A percentile compares a stretch with the other conserved stretches of the same genome.
phyloP scores from a whole-genome alignment of 1,140 invertebrate genomes.

The Microplitis mediator region DNA sequence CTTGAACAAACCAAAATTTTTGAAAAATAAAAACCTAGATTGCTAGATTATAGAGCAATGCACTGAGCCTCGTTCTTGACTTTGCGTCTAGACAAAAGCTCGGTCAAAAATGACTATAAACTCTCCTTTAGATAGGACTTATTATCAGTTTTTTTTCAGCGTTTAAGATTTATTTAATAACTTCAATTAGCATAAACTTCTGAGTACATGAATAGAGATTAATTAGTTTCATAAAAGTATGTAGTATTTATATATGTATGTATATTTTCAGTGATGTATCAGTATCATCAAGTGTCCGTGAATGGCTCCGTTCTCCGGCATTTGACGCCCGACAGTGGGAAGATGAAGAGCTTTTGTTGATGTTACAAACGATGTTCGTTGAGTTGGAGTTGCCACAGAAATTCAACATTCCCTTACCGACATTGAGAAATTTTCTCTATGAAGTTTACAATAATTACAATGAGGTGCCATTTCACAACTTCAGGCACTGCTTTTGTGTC shows the following conservation, averaged over 20 bases:
- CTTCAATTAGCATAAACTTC: too few species aligned
- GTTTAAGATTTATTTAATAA: too few species aligned
- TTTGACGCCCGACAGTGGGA: conserved; percentile 86
- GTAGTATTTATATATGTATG: not conserved
- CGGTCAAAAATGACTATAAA: too few species aligned
- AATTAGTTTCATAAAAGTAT: too few species aligned
- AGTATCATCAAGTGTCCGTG: conserved; percentile 65
- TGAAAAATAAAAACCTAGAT: too few species aligned
- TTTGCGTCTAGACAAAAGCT: too few species aligned
- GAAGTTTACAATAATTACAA: conserved; percentile 89
- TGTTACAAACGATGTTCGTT: conserved; percentile 84
- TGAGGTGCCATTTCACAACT: conserved; percentile 90
- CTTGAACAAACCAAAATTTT: too few species aligned
- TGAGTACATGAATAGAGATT: too few species aligned
- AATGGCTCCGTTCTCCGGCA: conserved; percentile 73
- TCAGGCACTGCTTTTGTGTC: conserved; percentile 88
- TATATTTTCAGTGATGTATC: conserved; percentile 66
- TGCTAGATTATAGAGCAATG: too few species aligned
- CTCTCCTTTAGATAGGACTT: too few species aligned
- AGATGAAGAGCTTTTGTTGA: conserved; percentile 80
- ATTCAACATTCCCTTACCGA: conserved; percentile 78
- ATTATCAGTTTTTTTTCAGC: too few species aligned
- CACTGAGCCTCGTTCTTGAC: too few species aligned
- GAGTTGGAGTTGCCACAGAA: conserved; percentile 77
- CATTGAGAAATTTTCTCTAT: conserved; percentile 75